Percentiles rank a stretch among this genome's conserved stretches.
Evolutionary conservation across 2,888 invertebrate species (phyloP).

Genomic region (Dynastes grantii): DNA sequence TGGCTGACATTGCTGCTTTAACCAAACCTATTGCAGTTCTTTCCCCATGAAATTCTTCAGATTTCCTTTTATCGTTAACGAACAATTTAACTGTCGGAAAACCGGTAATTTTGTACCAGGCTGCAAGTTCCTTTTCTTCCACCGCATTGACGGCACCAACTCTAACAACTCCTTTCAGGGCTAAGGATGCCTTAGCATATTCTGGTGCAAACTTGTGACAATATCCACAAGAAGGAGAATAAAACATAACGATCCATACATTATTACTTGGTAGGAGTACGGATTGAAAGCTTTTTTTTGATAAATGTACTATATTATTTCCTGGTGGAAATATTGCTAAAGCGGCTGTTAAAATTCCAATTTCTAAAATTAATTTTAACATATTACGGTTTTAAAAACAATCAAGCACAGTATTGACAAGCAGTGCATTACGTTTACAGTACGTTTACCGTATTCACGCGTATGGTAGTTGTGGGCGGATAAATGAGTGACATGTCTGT

Average conservation of each 20-base stretch:
- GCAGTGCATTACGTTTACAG: too few relatives aligned
- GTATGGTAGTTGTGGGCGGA: too few relatives aligned
- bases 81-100: conserved; percentile 96
- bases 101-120: conserved; percentile 84
- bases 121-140: conserved; percentile 82
- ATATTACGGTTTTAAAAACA: neutral
- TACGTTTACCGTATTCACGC: too few relatives aligned
- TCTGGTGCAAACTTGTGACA: conserved; percentile 90
- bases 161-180: conserved; percentile 81
- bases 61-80: conserved; percentile 78
- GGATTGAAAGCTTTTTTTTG: neutral
- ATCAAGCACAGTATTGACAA: too few relatives aligned
- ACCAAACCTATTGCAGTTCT: conserved; percentile 87
- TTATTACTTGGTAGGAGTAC: conserved; percentile 74
- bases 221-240: conserved; percentile 93
- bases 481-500: neutral
- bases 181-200: conserved; percentile 73
- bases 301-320: neutral
- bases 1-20: conserved; percentile 83
- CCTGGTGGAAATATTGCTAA: neutral
- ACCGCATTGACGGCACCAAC: conserved; percentile 93
- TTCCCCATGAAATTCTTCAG: conserved; percentile 72
- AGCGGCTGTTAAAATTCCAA: neutral
- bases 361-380: neutral
- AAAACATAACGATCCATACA: conserved; percentile 94